Conservation (phyloP, 1,140 invertebrate genomes). For the Brachionus calyciflorus region DNA sequence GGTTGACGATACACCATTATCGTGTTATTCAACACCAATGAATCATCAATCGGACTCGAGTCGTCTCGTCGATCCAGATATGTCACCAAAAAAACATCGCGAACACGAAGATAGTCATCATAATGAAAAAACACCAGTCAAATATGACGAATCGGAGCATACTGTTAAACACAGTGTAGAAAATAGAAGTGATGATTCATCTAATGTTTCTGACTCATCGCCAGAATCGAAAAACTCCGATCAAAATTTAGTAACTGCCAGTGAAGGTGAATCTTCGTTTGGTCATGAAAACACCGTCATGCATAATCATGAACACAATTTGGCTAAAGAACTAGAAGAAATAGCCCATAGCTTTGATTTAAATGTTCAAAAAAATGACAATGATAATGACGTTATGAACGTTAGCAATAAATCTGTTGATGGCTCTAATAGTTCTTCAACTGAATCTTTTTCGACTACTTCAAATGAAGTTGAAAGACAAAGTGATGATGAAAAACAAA, state of each 20-base stretch:
- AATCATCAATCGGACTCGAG: slow-evolving; percentile 26
- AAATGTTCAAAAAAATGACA: not conserved
- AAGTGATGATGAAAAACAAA: not conserved
- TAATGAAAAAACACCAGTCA: slow-evolving; percentile 24
- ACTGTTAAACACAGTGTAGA: slow-evolving; percentile 11
- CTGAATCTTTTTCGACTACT: not conserved
- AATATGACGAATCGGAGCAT: not conserved
- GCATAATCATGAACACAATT: slow-evolving; percentile 5
- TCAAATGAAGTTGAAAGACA: slow-evolving; percentile 5
- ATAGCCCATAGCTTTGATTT: slow-evolving; percentile 9
- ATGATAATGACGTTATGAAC: no score
- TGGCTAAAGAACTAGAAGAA: slow-evolving; percentile 17
- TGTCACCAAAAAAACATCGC: slow-evolving; percentile 4
- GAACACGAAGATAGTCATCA: slow-evolving; percentile 22
- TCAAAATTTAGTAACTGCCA: slow-evolving; percentile 30
- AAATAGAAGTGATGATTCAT: not conserved
- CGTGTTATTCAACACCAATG: slow-evolving; percentile 17
- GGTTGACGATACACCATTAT: slow-evolving; percentile 19
- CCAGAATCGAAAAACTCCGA: slow-evolving; percentile 20
- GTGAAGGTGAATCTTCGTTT: slow-evolving; percentile 19
- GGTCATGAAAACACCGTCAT: not conserved
- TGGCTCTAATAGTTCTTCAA: slow-evolving; percentile 3
- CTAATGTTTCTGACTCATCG: not conserved
- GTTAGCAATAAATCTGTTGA: slow-evolving; percentile 29
- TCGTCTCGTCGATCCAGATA: slow-evolving; percentile 7